These are phyloP conservation scores for Calameuta pallipes DNA, from an alignment of 2,888 invertebrate genomes.

Conservation along the genomic window DNA sequence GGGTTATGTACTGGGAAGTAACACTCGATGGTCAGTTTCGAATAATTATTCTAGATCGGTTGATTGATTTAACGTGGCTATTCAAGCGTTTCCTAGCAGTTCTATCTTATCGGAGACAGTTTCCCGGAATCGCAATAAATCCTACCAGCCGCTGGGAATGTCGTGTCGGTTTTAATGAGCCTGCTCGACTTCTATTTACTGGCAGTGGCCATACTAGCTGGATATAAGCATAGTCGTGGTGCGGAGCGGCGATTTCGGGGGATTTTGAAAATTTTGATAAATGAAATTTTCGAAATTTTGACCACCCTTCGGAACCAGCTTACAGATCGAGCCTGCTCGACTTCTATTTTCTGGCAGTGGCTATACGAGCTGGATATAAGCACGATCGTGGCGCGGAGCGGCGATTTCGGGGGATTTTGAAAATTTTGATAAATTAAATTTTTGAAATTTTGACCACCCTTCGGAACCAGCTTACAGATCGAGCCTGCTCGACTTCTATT, in stretches of 20 bases:
- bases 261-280: no score
- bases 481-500: no score
- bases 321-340: no score
- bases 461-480: no score
- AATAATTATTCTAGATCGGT: neutral
- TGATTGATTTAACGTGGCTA: neutral
- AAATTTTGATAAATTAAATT: no score
- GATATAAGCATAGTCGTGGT: neutral
- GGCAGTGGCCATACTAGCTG: neutral
- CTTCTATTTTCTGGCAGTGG: no score
- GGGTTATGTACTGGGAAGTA: neutral
- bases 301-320: no score
- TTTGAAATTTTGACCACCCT: no score
- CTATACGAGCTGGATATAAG: no score
- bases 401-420: no score
- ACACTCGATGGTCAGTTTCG: neutral
- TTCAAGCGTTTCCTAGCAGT: neutral
- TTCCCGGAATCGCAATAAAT: neutral
- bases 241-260: no score
- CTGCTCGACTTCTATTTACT: neutral
- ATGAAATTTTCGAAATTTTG: fast-evolving
- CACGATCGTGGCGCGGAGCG: no score
- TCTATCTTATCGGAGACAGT: neutral
- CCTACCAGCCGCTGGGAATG: neutral
- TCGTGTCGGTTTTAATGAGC: neutral